These are phyloP conservation scores for Coecobrya sp. DNA, from an alignment of 2,888 invertebrate genomes.

Conservation along the genomic window DNA sequence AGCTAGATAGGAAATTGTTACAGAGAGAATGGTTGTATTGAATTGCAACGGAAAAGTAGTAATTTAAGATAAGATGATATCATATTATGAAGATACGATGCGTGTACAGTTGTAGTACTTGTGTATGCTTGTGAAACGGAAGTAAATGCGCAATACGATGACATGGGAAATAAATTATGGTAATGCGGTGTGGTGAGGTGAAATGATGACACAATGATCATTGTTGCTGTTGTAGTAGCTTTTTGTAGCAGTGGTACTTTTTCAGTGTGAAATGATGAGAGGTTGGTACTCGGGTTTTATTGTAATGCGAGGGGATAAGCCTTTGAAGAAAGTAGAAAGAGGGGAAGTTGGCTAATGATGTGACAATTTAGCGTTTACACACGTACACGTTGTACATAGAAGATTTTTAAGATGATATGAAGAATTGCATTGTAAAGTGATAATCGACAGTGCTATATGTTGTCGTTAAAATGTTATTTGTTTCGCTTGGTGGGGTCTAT, in stretches of 20 bases:
- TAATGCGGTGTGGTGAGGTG: background rate
- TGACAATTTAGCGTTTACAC: background rate
- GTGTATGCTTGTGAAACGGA: background rate
- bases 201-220: background rate
- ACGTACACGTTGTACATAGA: background rate
- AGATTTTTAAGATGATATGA: background rate
- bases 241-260: background rate
- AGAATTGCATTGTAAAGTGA: background rate
- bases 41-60: background rate
- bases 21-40: background rate
- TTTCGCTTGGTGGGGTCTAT: background rate
- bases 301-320: background rate
- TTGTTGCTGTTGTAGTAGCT: background rate
- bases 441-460: background rate
- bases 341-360: constrained; percentile 26
- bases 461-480: background rate
- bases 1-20: too few species aligned
- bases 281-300: background rate
- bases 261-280: background rate
- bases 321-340: background rate
- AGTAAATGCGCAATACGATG: background rate
- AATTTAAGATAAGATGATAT: background rate
- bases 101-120: background rate
- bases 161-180: constrained; percentile 43
- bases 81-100: background rate